Evolutionary conservation across 2,888 invertebrate genomes (phyloP).

Genomic region (Anthrax anthrax): DNA sequence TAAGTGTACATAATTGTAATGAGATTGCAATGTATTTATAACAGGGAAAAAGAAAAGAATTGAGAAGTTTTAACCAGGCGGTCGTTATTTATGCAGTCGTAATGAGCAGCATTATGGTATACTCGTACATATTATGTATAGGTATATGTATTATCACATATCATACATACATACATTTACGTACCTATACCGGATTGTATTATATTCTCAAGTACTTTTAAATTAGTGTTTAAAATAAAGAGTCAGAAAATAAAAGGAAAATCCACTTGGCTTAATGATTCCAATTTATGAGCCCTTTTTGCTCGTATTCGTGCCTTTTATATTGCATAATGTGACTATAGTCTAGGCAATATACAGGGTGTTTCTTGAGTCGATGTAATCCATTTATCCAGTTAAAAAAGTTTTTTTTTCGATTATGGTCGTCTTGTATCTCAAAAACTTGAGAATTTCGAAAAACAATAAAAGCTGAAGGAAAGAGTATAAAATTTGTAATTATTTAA

Average conservation of each 20-base stretch:
- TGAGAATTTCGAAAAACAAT: too few species aligned
- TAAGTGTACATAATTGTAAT: neutral
- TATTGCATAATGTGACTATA: too few species aligned
- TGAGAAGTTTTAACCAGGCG: neutral
- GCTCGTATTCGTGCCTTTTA: neutral
- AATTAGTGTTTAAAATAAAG: conserved; percentile 10
- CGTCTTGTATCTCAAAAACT: too few species aligned
- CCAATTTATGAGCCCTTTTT: conserved; percentile 10
- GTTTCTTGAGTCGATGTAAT: too few species aligned
- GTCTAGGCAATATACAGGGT: too few species aligned
- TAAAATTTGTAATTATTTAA: too few species aligned
- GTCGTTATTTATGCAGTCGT: conserved; percentile 10
- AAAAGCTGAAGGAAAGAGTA: too few species aligned
- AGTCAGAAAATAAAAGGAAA: conserved; percentile 8
- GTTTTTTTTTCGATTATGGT: too few species aligned
- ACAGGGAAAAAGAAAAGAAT: neutral
- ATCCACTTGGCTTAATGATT: conserved; percentile 8
- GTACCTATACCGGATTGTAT: neutral
- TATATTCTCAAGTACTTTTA: conserved; percentile 1
- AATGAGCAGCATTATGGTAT: conserved; percentile 10
- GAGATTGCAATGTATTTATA: neutral
- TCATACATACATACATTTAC: too few species aligned
- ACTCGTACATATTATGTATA: too few species aligned
- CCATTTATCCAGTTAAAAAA: too few species aligned
- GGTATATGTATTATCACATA: too few species aligned